A percentile compares a stretch with the other conserved stretches of the same genome.
Conservation (phyloP, 2,888 invertebrate species). For the Thyatira batis region DNA sequence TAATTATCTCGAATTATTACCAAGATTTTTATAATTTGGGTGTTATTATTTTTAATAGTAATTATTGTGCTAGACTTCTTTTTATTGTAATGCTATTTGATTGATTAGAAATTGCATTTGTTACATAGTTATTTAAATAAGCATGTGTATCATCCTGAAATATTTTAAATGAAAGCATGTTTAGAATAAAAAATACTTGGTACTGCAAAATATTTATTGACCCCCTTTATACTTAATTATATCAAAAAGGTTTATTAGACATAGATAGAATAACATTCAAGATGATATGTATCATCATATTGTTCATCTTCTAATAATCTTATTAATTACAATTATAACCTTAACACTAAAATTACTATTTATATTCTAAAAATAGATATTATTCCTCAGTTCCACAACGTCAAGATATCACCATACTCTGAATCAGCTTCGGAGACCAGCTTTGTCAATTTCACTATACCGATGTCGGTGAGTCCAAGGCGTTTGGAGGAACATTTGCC, state of each 20-base stretch:
- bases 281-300: background rate
- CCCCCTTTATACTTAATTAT: background rate
- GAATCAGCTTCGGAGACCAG: constrained; percentile 63
- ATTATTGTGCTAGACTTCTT: background rate
- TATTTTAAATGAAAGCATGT: background rate
- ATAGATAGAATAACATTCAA: background rate
- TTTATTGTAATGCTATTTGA: background rate
- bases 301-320: background rate
- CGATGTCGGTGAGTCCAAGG: constrained; percentile 44
- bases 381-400: constrained; percentile 55
- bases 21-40: background rate
- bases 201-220: background rate
- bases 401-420: constrained; percentile 69
- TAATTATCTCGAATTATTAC: background rate
- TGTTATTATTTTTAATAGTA: background rate
- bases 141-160: background rate
- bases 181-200: no score
- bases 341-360: constrained; percentile 8
- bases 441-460: constrained; percentile 50
- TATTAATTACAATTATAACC: constrained; percentile 13
- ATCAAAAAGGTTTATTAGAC: background rate
- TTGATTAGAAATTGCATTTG: background rate
- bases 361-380: background rate
- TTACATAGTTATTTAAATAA: background rate
- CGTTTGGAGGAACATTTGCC: constrained; percentile 37